phyloP scores from a whole-genome alignment of 2,888 invertebrate genomes.

The Prionchulus punctatus region DNA sequence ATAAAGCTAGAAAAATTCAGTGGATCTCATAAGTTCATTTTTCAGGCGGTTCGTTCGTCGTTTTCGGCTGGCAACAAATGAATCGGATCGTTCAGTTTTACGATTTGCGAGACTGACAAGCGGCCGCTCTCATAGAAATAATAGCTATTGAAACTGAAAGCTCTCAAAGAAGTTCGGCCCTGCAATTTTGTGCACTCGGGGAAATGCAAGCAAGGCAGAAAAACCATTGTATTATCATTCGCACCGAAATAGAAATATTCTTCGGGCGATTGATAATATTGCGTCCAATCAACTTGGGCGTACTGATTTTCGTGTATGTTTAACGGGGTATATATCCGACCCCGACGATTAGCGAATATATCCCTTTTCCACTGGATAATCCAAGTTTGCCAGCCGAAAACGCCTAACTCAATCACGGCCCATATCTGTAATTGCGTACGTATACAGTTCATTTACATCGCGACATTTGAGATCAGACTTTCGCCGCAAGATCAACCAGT shows the following conservation, averaged over 20 bases:
- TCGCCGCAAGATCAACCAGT: no score
- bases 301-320: neutral
- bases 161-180: no score
- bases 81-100: no score
- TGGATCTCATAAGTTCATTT: neutral
- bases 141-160: neutral
- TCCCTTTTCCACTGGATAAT: conserved; percentile 18
- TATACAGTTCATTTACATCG: no score
- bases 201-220: no score
- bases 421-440: conserved; percentile 25
- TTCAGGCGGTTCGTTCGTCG: no score
- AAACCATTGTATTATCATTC: no score
- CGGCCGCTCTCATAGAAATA: neutral
- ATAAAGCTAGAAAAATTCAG: conserved; percentile 20
- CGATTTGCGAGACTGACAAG: neutral
- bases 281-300: neutral
- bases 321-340: neutral
- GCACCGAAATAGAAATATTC: neutral
- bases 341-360: neutral
- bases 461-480: no score
- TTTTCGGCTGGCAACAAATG: no score
- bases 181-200: no score
- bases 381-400: conserved; percentile 32
- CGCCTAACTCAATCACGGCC: conserved; percentile 24
- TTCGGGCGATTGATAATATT: neutral